phyloP scores from a whole-genome alignment of 2,888 invertebrate genomes.

The Venusia cambrica region DNA sequence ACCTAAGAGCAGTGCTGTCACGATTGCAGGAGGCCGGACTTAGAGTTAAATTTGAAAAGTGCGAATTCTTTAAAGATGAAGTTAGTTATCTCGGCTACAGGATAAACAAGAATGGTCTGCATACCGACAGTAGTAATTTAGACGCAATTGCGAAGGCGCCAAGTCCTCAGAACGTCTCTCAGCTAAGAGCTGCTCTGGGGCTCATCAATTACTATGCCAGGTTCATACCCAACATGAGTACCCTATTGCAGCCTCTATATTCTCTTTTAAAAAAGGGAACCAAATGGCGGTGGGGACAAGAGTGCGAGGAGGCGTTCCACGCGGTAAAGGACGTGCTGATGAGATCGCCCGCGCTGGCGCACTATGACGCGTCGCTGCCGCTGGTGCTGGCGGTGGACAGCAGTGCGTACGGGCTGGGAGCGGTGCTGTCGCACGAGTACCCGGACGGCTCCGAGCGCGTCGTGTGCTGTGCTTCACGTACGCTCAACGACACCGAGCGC shows the following conservation, averaged over 20 bases:
- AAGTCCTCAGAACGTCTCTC: slow-evolving; percentile 4
- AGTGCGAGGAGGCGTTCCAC: not conserved
- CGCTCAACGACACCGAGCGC: not conserved
- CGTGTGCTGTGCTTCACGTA: not conserved
- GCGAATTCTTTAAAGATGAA: slow-evolving; percentile 14
- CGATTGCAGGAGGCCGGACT: too few relatives aligned
- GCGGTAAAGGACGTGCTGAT: not conserved
- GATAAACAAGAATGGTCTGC: slow-evolving; percentile 26
- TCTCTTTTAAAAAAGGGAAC: too few relatives aligned
- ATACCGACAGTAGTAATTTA: slow-evolving; percentile 24
- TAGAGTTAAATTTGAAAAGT: too few relatives aligned
- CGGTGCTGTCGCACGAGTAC: too few relatives aligned
- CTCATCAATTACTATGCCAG: too few relatives aligned
- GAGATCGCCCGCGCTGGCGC: not conserved
- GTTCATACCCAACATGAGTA: too few relatives aligned
- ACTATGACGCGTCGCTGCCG: too few relatives aligned
- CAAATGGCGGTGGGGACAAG: not conserved
- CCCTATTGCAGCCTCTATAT: too few relatives aligned
- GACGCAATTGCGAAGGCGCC: slow-evolving; percentile 16
- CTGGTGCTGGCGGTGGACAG: too few relatives aligned
- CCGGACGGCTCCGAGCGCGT: not conserved
- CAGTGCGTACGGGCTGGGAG: too few relatives aligned
- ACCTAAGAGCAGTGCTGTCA: too few relatives aligned
- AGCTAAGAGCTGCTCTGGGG: slow-evolving; percentile 2
- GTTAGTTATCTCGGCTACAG: slow-evolving; percentile 26